Evolutionary conservation across 2,113 vertebrate genomes (phyloP).

Genomic region (Oreochromis niloticus): DNA sequence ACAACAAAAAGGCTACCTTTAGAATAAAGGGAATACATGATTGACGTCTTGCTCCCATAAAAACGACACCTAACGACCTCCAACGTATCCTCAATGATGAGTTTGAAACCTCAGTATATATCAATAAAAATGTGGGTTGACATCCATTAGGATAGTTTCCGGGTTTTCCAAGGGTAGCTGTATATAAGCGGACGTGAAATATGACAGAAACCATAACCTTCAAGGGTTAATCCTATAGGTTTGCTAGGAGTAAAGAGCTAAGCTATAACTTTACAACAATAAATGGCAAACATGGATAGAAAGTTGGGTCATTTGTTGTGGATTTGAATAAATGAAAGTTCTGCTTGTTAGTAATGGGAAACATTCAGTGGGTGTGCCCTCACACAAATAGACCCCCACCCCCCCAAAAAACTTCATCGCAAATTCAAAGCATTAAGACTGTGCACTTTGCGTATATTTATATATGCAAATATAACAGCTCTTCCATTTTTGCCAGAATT

Average conservation of each 20-base stretch:
- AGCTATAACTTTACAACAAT: neutral
- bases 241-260: neutral
- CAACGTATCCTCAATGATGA: neutral
- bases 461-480: conserved; percentile 30
- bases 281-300: neutral
- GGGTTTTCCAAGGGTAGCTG: neutral
- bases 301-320: neutral
- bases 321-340: neutral
- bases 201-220: neutral
- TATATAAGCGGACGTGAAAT: neutral
- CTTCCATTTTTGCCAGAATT: neutral
- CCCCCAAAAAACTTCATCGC: neutral
- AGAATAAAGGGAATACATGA: neutral
- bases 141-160: neutral
- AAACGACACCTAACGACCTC: neutral
- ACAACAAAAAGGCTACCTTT: neutral
- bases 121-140: neutral
- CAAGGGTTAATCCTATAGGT: neutral
- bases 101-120: neutral
- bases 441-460: conserved; percentile 30
- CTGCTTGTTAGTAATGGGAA: neutral
- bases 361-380: neutral
- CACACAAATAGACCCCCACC: neutral
- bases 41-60: neutral
- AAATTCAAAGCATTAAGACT: neutral